These are phyloP conservation scores for Chondrosia reniformis DNA, from an alignment of 37 sponge, comb jelly and placozoan genomes.

Conservation along the genomic window DNA sequence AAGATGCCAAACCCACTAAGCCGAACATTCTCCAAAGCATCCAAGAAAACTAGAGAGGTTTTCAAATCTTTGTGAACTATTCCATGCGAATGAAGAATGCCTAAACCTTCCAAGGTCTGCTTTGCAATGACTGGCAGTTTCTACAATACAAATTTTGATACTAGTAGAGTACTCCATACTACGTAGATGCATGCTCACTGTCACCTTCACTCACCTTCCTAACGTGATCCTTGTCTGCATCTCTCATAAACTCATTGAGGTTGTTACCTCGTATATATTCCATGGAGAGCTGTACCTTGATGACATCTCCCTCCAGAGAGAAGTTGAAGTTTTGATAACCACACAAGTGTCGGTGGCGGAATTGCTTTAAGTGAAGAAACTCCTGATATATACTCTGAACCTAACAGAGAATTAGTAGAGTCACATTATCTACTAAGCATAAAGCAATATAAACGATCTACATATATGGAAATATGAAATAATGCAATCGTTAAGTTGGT, in stretches of 20 bases:
- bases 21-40: slow-evolving; percentile 41
- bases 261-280: slow-evolving; percentile 1
- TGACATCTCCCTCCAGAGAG: slow-evolving; percentile 16
- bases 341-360: slow-evolving; percentile 52
- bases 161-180: slow-evolving; percentile 13
- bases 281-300: slow-evolving; percentile 11
- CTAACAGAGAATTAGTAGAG: slow-evolving; percentile 8
- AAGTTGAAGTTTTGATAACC: slow-evolving; percentile 48
- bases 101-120: slow-evolving; percentile 67
- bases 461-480: too few species aligned
- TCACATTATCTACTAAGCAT: background rate
- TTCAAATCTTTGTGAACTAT: slow-evolving; percentile 78
- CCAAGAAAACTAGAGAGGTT: slow-evolving; percentile 40
- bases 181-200: too few species aligned
- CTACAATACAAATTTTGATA: slow-evolving; percentile 47
- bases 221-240: too few species aligned
- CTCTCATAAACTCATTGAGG: background rate
- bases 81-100: slow-evolving; percentile 70
- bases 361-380: slow-evolving; percentile 24
- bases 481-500: too few species aligned
- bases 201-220: too few species aligned
- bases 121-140: slow-evolving; percentile 35
- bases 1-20: slow-evolving; percentile 54
- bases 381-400: slow-evolving; percentile 53
- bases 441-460: too few species aligned